These are phyloP conservation scores for Salvelinus sp. DNA, from an alignment of 2,113 vertebrate species.

Conservation along the genomic window DNA sequence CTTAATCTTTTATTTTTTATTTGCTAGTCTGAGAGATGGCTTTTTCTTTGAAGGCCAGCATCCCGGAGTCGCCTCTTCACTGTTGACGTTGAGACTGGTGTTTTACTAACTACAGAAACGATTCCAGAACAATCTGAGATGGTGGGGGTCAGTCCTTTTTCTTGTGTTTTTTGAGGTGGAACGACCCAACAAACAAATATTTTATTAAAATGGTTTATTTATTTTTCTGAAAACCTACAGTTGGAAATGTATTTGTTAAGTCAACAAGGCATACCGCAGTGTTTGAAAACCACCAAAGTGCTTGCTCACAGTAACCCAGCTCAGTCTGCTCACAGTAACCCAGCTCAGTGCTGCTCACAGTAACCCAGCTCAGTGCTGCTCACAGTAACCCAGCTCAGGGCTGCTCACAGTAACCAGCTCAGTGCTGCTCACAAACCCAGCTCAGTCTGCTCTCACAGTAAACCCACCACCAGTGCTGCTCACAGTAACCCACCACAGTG, in stretches of 20 bases:
- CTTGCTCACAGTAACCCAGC: too few species aligned
- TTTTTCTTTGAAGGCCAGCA: too few species aligned
- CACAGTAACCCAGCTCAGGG: constrained; percentile 49
- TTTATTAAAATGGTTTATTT: constrained; percentile 66
- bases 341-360: constrained; percentile 11
- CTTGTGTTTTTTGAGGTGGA: too few species aligned
- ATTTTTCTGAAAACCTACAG: constrained; percentile 40
- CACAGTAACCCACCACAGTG: too few species aligned
- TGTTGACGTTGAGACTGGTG: too few species aligned
- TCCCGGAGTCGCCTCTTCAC: too few species aligned
- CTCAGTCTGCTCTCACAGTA: constrained; percentile 9
- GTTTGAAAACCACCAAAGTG: constrained; percentile 55
- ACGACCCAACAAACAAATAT: constrained; percentile 32
- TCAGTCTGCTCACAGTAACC: constrained; percentile 47
- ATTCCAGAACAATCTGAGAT: too few species aligned
- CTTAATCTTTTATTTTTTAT: too few species aligned
- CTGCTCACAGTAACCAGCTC: neutral
- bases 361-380: constrained; percentile 28
- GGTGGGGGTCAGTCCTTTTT: too few species aligned
- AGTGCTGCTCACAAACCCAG: constrained; percentile 52
- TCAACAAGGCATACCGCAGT: constrained; percentile 25
- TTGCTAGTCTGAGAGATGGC: too few species aligned
- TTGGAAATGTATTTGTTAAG: constrained; percentile 54
- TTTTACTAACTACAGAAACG: too few species aligned
- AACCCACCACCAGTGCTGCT: constrained; percentile 16